Base-by-base conservation (phyloP, 2,113 vertebrate species). In the Gymnarchus niloticus region DNA sequence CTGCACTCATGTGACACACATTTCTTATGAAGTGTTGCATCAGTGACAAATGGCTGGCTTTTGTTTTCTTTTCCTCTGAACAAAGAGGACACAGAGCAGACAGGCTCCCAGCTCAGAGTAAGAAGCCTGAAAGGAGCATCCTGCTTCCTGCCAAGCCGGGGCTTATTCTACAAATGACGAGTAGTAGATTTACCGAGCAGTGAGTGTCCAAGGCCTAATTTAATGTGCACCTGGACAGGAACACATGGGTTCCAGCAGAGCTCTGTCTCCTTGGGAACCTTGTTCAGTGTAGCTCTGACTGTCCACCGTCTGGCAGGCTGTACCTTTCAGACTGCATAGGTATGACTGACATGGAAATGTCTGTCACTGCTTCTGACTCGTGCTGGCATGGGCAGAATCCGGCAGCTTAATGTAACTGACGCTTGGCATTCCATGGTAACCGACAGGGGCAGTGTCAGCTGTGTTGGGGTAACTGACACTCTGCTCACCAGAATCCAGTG, bases 181-280 rank as follows among this genome's bases (percentile, higher is more conserved):
- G 33, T 73, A 41, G 33, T 6, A 1, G 65, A 21, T 73, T 19
- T 37, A 73, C 1, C 2, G 65, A 49, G 61, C n/a, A 37, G 46
- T 65, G 33, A 49, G 61, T 51, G 44, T 69, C n/a, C 1, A 56
- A 61, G 44, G 6, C 46, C 59, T 73, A 25, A 37, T 73, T 76
- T 84, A 69, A 52, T 73, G 28, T 52, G 83, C n/a, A 28, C n/a
- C 56, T 82, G 61, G 28, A 73, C 44, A 10, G n/a, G 56, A 65
- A 6, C 19, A 5, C 44, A 17, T 73, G 8, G 25, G 51, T n/a
- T 52, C 84, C 69, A 77, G 33, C 65, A 77, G 49, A 33, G 69
- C 48, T 17, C 51, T 28, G 25, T 19, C 48, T 56, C 80, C 19
- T 25, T 65, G 59, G 19, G 8, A n/a, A 8, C 8, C 59, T 25